phyloP scores from a whole-genome alignment of 2,888 invertebrate genomes.

The Danaus chrysippus region DNA sequence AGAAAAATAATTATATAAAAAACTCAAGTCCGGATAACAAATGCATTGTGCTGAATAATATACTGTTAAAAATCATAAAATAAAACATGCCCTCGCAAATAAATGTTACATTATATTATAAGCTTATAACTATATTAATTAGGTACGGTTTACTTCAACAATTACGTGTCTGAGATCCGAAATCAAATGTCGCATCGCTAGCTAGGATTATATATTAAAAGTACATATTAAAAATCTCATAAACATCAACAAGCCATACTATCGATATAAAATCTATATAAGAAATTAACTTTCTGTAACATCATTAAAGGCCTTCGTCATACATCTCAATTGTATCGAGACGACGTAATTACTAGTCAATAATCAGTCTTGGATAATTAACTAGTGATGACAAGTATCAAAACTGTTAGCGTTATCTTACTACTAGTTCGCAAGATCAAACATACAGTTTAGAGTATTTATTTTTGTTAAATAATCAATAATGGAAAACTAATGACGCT shows the following conservation, averaged over 20 bases:
- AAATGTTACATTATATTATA: conserved; percentile 3
- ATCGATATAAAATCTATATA: conserved; percentile 27
- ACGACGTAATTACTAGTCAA: conserved; percentile 27
- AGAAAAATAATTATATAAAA: conserved; percentile 37
- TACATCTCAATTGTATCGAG: conserved; percentile 28
- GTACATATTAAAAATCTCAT: conserved; percentile 50
- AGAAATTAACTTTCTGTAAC: conserved; percentile 11
- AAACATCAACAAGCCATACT: conserved; percentile 45
- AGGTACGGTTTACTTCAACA: conserved; percentile 70
- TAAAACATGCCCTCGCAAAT: conserved; percentile 68
- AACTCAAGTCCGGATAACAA: conserved; percentile 39
- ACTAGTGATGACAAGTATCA: conserved; percentile 22
- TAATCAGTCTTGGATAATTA: conserved; percentile 30
- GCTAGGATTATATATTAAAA: conserved; percentile 57
- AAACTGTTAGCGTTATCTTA: conserved; percentile 16
- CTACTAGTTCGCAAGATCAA: no score
- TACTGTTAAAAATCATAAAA: conserved; percentile 63
- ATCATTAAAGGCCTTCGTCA: conserved; percentile 18
- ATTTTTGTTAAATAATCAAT: no score
- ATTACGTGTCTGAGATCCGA: conserved; percentile 49
- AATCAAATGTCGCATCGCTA: conserved; percentile 71
- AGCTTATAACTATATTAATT: conserved; percentile 41
- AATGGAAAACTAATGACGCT: no score
- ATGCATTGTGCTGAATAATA: conserved; percentile 47
- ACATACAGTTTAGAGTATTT: no score